Evolutionary conservation across 2,113 vertebrate species (phyloP).

Genomic region (Caloenas nicobarica): DNA sequence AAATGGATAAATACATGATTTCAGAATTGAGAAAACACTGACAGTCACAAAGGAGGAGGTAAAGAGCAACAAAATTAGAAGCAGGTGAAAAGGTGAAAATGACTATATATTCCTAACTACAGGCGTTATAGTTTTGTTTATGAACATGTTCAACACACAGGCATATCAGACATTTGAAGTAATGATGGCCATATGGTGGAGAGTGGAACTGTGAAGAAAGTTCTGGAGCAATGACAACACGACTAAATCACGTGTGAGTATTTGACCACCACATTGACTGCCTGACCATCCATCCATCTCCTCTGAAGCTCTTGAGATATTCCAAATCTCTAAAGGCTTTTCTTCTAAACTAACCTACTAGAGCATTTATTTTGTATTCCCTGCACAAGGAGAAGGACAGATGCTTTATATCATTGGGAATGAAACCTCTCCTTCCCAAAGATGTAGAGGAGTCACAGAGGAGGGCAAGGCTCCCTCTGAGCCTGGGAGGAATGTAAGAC

Average conservation of each 20-base stretch:
- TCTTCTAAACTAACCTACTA: neutral
- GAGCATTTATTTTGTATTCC: neutral
- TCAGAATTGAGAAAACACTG: neutral
- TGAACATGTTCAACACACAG: neutral
- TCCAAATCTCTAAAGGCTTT: neutral
- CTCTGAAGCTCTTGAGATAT: neutral
- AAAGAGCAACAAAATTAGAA: neutral
- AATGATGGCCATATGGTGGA: neutral
- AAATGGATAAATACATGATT: neutral
- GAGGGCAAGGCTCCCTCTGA: neutral
- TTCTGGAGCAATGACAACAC: neutral
- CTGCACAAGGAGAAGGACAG: neutral
- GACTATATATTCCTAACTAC: neutral
- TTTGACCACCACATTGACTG: slow-evolving; percentile 12
- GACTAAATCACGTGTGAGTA: neutral
- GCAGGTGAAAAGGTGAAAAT: neutral
- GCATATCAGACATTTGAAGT: neutral
- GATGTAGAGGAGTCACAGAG: neutral
- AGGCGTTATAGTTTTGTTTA: neutral
- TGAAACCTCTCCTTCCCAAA: slow-evolving; percentile 20
- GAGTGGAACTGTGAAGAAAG: neutral
- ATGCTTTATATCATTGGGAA: slow-evolving; percentile 1
- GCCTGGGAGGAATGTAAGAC: neutral
- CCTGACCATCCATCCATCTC: slow-evolving; percentile 5
- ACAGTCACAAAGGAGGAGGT: neutral